Base-by-base conservation (phyloP, 1,140 invertebrate species). In the Parasteatoda tepidariorum region DNA sequence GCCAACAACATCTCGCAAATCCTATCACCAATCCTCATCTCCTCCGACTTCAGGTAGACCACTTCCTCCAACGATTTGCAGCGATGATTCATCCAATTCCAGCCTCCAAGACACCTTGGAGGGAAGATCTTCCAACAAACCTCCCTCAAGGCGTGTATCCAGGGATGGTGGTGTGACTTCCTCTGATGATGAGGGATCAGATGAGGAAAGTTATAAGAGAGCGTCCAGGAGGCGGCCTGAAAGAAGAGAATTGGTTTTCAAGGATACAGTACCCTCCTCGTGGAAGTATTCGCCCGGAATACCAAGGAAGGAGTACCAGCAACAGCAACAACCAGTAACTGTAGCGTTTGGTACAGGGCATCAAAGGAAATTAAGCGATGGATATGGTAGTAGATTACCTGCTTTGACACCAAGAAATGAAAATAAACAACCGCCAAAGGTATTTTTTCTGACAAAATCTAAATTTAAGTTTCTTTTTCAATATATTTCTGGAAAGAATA, bases 251-350 rank as follows among this genome's bases (percentile, higher is more conserved):
- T 30, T 79, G 2, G 41, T 79, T 11, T 62, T 79, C 28, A 67
- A 57, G n/a, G 75, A 79, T 64, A 79, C 75, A 0, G 64, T 79
- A 4, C 75, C 75, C 3, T 79, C 66, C 3, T 81, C 78, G 2
- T 81, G 78, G 78, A 57, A 48, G 5, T 71, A 81, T 55, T 68
- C 66, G 1, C 75, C 75, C 6, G 75, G 75, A 31, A 28, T 79
- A 11, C 62, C 75, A 0, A 79, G 62, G 9, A 79, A 79, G 5
- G 75, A 68, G 1, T 68, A 79, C 15, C 24, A n/a, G 5, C 66
- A 67, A 5, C 64, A 9, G 0, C n/a, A n/a, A n/a, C 41, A 31
- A 26, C 41, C 15, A 3, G 41, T 57, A 15, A 34, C 48, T 6
- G 30, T 81, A 2, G 78, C 78, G 0, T 68, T 79, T 38, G 78